A percentile compares a stretch with the other conserved stretches of the same genome.
Evolutionary conservation across 2,888 invertebrate genomes (phyloP).

Genomic region (Pocota personata): DNA sequence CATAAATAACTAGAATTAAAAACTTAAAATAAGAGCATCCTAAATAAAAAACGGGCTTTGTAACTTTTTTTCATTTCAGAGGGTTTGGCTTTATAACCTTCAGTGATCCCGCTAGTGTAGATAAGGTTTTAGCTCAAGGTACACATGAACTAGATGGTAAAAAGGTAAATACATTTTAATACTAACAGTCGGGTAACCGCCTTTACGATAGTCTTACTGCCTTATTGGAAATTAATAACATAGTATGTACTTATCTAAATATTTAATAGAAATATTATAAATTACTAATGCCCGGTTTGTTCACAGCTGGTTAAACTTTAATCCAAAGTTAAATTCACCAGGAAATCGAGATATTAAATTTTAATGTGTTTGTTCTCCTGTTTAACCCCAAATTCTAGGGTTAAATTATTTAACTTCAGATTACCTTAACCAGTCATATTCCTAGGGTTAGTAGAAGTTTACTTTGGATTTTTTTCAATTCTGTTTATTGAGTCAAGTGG

Average conservation of each 20-base stretch:
- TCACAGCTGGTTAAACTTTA: too few species aligned
- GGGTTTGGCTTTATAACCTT: slow-evolving; percentile 99
- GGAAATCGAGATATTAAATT: too few species aligned
- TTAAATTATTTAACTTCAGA: too few species aligned
- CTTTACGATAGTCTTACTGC: background rate
- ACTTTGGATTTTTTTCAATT: too few species aligned
- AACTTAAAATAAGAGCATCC: background rate
- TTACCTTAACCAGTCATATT: too few species aligned
- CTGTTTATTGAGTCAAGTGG: too few species aligned
- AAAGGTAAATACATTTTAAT: slow-evolving; percentile 89
- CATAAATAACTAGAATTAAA: background rate
- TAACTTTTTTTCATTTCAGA: slow-evolving; percentile 85
- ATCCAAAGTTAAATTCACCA: too few species aligned
- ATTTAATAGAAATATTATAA: background rate
- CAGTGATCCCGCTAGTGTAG: slow-evolving; percentile 98
- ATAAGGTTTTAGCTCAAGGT: slow-evolving; percentile 99
- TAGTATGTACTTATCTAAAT: background rate
- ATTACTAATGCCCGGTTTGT: too few species aligned
- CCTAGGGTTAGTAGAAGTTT: too few species aligned
- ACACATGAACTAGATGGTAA: slow-evolving; percentile 99
- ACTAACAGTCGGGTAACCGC: background rate
- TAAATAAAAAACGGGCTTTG: background rate
- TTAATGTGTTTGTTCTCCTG: too few species aligned
- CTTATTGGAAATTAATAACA: background rate
- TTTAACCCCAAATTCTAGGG: too few species aligned